These are phyloP conservation scores for Bacillus rossius DNA, from an alignment of 1,140 invertebrate genomes.

Conservation along the genomic window DNA sequence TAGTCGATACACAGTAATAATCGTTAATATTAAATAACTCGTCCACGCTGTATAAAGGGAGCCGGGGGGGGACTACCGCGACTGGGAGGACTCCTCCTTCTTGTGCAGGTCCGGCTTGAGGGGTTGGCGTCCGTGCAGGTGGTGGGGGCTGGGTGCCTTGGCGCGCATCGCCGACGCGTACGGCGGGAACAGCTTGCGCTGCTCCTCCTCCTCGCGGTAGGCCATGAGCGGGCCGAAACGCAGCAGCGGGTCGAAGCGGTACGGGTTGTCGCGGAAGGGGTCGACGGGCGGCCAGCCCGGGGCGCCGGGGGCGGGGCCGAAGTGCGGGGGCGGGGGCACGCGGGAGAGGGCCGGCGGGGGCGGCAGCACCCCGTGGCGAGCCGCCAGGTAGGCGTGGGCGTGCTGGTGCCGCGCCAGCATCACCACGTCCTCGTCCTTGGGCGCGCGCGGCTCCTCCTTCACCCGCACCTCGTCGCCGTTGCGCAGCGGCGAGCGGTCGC, in stretches of 20 bases:
- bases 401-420: slow-evolving; percentile 41
- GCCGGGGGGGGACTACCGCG: slow-evolving; percentile 43
- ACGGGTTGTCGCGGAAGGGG: slow-evolving; percentile 61
- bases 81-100: slow-evolving; percentile 44
- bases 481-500: slow-evolving; percentile 63
- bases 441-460: slow-evolving; percentile 55
- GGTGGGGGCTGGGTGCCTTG: slow-evolving; percentile 55
- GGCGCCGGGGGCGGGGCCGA: slow-evolving; percentile 37
- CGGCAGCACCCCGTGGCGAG: slow-evolving; percentile 41
- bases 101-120: slow-evolving; percentile 42
- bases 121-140: slow-evolving; percentile 45
- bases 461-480: slow-evolving; percentile 56
- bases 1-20: no score
- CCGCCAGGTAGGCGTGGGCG: slow-evolving; percentile 35
- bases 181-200: slow-evolving; percentile 62
- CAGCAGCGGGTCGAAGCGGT: slow-evolving; percentile 58
- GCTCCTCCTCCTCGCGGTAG: slow-evolving; percentile 56
- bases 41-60: background rate
- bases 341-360: slow-evolving; percentile 39
- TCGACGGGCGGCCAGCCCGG: slow-evolving; percentile 45
- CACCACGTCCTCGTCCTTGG: slow-evolving; percentile 52
- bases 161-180: slow-evolving; percentile 52
- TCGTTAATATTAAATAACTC: no score
- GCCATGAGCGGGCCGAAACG: slow-evolving; percentile 66
- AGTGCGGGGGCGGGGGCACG: slow-evolving; percentile 49